A percentile compares a stretch with the other conserved stretches of the same genome.
phyloP scores from a whole-genome alignment of 2,113 vertebrate species.

The Mormyrus iriodes region DNA sequence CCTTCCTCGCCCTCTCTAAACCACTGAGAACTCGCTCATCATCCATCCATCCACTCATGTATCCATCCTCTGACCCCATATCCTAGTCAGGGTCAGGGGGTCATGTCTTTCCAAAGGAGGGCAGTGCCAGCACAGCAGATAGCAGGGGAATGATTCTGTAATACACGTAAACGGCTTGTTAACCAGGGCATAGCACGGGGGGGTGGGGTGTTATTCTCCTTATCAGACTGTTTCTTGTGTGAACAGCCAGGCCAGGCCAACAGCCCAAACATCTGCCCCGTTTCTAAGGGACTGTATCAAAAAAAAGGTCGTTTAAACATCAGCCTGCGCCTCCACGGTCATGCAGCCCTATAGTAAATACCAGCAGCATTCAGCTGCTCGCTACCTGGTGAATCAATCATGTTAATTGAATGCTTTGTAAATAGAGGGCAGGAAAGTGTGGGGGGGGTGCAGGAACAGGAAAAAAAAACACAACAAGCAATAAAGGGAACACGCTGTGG shows the following conservation, averaged over 20 bases:
- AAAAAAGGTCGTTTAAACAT: constrained; percentile 75
- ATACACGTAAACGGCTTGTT: background rate
- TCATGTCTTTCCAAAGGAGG: background rate
- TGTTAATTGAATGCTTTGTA: constrained; percentile 87
- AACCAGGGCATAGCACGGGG: background rate
- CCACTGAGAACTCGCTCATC: background rate
- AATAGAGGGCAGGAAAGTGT: constrained; percentile 69
- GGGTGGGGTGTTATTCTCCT: background rate
- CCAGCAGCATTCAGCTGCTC: constrained; percentile 49
- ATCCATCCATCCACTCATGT: too few species aligned
- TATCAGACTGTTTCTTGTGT: constrained; percentile 37
- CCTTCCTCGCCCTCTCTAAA: background rate
- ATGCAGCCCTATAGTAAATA: constrained; percentile 65
- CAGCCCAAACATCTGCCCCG: constrained; percentile 73
- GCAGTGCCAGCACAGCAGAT: background rate
- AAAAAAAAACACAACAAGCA: constrained; percentile 57
- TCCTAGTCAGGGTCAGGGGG: background rate
- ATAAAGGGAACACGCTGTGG: constrained; percentile 78
- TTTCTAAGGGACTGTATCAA: constrained; percentile 57
- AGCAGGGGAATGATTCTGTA: background rate
- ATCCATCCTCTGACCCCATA: background rate
- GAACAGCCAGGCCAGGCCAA: constrained; percentile 59
- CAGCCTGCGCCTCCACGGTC: constrained; percentile 45
- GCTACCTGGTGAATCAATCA: constrained; percentile 78
- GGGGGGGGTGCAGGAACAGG: constrained; percentile 29